A percentile compares a stretch with the other conserved stretches of the same genome.
These are phyloP conservation scores for Sebastes minor DNA, from an alignment of 2,797 vertebrate genomes.

Conservation along the genomic window DNA sequence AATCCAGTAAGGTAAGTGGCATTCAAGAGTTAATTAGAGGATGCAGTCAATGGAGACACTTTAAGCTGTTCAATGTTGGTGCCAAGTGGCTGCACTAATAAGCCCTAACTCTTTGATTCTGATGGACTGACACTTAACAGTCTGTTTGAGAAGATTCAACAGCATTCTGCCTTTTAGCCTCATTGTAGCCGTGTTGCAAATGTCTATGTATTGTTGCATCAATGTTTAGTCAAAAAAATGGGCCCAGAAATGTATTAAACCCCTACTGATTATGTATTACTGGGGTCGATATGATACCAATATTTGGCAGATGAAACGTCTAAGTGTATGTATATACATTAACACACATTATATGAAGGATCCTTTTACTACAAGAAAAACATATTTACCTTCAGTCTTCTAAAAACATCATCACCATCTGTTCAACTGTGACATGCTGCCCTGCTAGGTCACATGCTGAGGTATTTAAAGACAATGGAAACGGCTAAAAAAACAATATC, in stretches of 20 bases:
- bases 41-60: slow-evolving; percentile 24
- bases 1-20: neutral
- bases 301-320: neutral
- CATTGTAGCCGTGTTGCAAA: neutral
- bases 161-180: neutral
- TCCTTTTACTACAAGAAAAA: neutral
- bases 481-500: neutral
- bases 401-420: neutral
- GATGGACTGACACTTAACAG: neutral
- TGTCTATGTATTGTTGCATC: neutral
- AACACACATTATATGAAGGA: neutral
- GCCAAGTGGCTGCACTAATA: neutral
- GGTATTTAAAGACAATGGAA: neutral
- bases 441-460: neutral
- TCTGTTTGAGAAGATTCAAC: neutral
- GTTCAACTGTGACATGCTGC: neutral
- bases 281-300: neutral
- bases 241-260: neutral
- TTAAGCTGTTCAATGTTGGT: slow-evolving; percentile 9
- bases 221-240: neutral
- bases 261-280: neutral
- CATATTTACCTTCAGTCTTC: neutral
- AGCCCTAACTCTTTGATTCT: rapidly evolving
- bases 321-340: too few relatives aligned
- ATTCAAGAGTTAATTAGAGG: slow-evolving; percentile 21